Percentiles rank a stretch among this genome's conserved stretches.
Evolutionary conservation across 2,888 invertebrate species (phyloP).

Genomic region (Coelinius sp.): DNA sequence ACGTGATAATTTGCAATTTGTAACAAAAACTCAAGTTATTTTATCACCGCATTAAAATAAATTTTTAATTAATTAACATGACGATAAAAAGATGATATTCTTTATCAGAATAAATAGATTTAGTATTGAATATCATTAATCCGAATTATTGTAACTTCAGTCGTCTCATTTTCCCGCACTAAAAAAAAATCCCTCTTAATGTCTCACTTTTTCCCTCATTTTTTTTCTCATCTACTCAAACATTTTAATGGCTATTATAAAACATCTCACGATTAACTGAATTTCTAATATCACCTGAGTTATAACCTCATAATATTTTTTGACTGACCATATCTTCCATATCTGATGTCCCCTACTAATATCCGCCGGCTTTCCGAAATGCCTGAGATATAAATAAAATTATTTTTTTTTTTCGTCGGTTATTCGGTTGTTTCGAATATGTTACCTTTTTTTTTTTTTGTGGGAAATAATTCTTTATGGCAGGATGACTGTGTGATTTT

Average conservation of each 20-base stretch:
- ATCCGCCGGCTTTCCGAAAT: constrained; percentile 4
- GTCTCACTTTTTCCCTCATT: background rate
- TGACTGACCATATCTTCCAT: constrained; percentile 13
- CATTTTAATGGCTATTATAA: constrained; percentile 3
- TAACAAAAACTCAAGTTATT: background rate
- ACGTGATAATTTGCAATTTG: constrained; percentile 7
- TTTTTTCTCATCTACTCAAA: background rate
- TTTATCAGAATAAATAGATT: background rate
- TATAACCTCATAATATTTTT: constrained; percentile 5
- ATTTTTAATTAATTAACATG: background rate
- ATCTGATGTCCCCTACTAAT: constrained; percentile 19
- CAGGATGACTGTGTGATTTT: background rate
- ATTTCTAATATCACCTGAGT: constrained; percentile 21
- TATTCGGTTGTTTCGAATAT: background rate
- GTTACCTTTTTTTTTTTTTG: background rate
- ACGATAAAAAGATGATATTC: background rate
- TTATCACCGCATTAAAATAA: background rate
- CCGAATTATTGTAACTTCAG: constrained; percentile 10
- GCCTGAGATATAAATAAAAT: background rate
- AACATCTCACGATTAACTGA: background rate
- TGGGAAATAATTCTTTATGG: background rate
- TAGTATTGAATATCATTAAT: constrained; percentile 1
- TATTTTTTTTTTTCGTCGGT: background rate
- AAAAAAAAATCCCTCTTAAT: background rate
- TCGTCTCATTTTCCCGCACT: background rate